Base-by-base conservation (phyloP, 2,797 vertebrate species). In the Chiroxiphia lanceolata region DNA sequence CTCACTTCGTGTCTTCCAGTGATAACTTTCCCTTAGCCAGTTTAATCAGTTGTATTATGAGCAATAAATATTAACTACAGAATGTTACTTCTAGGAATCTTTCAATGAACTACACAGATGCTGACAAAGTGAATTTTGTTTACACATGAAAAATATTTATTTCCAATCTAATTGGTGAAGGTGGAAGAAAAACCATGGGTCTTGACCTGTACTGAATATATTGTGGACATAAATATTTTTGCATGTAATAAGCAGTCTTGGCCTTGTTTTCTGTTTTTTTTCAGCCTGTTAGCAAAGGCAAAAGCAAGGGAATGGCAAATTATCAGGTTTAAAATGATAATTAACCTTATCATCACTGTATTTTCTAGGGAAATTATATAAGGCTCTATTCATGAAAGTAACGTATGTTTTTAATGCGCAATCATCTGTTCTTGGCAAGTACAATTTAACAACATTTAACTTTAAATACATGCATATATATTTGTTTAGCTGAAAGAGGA, bases 151-250 rank as follows among this genome's bases (percentile, higher is more conserved):
- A 97, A 96, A 81, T 96, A 95, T 97, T 85, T 97, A 97, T 98
- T 97, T 97, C 90, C 93, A 92, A 78, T 97, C 80, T 98, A 98
- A 98, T 98, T 97, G 96, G 95, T 89, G 92, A 91, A 94, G 95
- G 81, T 97, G 74, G 95, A 95, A 94, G 95, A 95, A 97, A 95
- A 97, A 93, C 26, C 69, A 68, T 16, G 71, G 94, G 92, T 97
- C 92, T 97, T 85, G 81, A 96, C 93, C 93, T 97, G 85, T 95
- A 82, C 88, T 96, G 93, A 97, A 95, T 96, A 93, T 90, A 95
- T 94, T 97, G 89, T 97, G 97, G 97, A 97, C 90, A 91, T 94
- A 92, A 97, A 96, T 96, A 95, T 94, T 96, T 97, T 92, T 96
- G 68, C 85, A 86, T 90, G 42, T 81, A 84, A 80, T 95, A 84